A percentile compares a stretch with the other conserved stretches of the same genome.
Conservation (phyloP, 2,888 invertebrate genomes). For the Cephalotes varians region DNA sequence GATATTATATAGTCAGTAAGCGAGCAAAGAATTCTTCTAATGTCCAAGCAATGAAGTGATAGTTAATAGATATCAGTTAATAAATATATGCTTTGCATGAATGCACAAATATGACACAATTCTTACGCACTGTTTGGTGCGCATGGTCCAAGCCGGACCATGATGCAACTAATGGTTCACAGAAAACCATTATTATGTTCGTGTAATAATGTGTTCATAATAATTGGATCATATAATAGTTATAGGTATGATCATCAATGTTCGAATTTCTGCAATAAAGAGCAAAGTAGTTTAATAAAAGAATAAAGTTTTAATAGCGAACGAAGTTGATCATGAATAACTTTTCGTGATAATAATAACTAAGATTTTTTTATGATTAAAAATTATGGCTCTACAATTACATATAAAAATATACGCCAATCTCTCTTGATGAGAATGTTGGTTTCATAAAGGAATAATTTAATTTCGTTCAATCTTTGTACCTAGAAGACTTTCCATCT, state of each 20-base stretch:
- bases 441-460: not conserved
- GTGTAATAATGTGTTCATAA: not conserved
- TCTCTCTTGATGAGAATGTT: not conserved
- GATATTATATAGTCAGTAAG: not conserved
- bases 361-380: not conserved
- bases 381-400: not conserved
- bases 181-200: not conserved
- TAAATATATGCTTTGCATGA: constrained; percentile 15
- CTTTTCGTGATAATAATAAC: not conserved
- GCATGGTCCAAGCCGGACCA: too few species aligned
- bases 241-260: not conserved
- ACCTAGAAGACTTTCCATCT: not conserved
- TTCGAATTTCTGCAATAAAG: not conserved
- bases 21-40: not conserved
- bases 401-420: not conserved
- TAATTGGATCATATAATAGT: not conserved
- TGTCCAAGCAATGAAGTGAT: not conserved
- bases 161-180: not conserved
- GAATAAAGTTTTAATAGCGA: not conserved
- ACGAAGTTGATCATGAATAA: not conserved
- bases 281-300: not conserved
- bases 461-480: not conserved
- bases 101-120: not conserved
- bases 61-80: not conserved
- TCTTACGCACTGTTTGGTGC: not conserved